phyloP scores from a whole-genome alignment of 2,797 vertebrate genomes.

The Salarias fasciatus region DNA sequence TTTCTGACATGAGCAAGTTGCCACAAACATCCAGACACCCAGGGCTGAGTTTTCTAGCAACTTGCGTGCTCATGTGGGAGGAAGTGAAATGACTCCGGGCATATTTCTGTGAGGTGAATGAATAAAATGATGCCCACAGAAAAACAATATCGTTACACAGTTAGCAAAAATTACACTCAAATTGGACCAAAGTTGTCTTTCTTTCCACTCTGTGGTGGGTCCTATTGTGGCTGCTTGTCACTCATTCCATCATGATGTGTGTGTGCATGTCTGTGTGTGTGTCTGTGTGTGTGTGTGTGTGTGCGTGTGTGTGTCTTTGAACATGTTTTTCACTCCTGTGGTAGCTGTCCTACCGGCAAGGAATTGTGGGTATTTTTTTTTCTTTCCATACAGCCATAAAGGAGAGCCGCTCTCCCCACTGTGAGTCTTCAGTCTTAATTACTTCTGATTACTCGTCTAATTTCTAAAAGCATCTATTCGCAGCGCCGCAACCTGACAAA shows the following conservation, averaged over 20 bases:
- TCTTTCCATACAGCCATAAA: conserved; percentile 6
- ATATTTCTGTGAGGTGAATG: conserved; percentile 63
- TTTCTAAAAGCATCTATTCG: conserved; percentile 51
- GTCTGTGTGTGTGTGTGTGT: conserved; percentile 31
- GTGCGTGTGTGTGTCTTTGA: conserved; percentile 34
- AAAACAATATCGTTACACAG: conserved; percentile 38
- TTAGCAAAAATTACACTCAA: conserved; percentile 45
- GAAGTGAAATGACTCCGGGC: conserved; percentile 51
- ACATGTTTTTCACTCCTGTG: conserved; percentile 28
- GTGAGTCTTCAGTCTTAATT: conserved; percentile 58
- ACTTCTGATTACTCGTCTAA: conserved; percentile 56
- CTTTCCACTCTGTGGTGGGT: conserved; percentile 8
- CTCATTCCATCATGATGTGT: conserved; percentile 34
- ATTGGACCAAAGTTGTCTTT: conserved; percentile 33
- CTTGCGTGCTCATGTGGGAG: conserved; percentile 38
- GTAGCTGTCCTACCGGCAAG: conserved; percentile 9
- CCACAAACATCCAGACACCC: conserved; percentile 46
- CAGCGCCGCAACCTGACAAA: conserved; percentile 49
- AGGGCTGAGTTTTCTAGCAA: conserved; percentile 11
- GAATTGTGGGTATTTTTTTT: conserved; percentile 27
- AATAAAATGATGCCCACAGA: conserved; percentile 55
- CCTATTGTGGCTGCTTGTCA: conserved; percentile 20
- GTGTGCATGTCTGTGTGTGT: conserved; percentile 18
- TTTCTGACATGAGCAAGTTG: conserved; percentile 52
- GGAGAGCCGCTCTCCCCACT: conserved; percentile 15